phyloP scores from a whole-genome alignment of 1,140 invertebrate genomes.

The Cotesia typhae region DNA sequence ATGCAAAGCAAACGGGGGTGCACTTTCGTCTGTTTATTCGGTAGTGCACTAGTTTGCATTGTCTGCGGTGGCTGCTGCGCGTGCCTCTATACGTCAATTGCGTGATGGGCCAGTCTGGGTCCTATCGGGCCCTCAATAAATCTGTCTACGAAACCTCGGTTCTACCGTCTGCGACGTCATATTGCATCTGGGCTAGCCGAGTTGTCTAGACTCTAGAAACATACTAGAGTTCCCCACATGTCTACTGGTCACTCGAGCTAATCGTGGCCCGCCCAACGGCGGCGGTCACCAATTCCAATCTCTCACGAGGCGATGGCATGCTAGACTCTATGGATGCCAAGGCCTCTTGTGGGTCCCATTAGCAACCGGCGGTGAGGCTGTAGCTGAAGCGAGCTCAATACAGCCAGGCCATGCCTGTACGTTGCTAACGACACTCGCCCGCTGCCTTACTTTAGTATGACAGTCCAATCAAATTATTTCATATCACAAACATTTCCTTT shows the following conservation, averaged over 20 bases:
- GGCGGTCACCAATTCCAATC: slow-evolving; percentile 47
- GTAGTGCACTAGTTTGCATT: slow-evolving; percentile 65
- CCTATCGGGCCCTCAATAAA: slow-evolving; percentile 54
- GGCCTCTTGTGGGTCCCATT: slow-evolving; percentile 57
- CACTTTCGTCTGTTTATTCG: slow-evolving; percentile 58
- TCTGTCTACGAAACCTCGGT: slow-evolving; percentile 57
- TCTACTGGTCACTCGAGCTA: slow-evolving; percentile 59
- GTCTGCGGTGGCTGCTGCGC: slow-evolving; percentile 67
- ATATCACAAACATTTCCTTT: slow-evolving; percentile 28
- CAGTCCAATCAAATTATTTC: slow-evolving; percentile 43
- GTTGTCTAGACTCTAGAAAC: slow-evolving; percentile 44
- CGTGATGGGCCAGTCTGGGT: slow-evolving; percentile 51
- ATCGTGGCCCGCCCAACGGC: slow-evolving; percentile 49
- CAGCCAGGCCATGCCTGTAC: slow-evolving; percentile 65
- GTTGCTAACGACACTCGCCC: slow-evolving; percentile 64
- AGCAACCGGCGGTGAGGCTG: slow-evolving; percentile 63
- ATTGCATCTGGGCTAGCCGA: slow-evolving; percentile 59
- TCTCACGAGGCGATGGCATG: slow-evolving; percentile 56
- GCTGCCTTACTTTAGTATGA: slow-evolving; percentile 62
- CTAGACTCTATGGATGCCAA: slow-evolving; percentile 51
- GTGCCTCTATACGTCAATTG: slow-evolving; percentile 55
- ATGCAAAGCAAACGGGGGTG: slow-evolving; percentile 63
- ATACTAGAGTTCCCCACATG: slow-evolving; percentile 49
- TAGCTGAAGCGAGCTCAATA: slow-evolving; percentile 62
- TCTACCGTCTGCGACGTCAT: slow-evolving; percentile 52